Evolutionary conservation across 1,140 invertebrate species (phyloP).

Genomic region (Nasonia giraulti): DNA sequence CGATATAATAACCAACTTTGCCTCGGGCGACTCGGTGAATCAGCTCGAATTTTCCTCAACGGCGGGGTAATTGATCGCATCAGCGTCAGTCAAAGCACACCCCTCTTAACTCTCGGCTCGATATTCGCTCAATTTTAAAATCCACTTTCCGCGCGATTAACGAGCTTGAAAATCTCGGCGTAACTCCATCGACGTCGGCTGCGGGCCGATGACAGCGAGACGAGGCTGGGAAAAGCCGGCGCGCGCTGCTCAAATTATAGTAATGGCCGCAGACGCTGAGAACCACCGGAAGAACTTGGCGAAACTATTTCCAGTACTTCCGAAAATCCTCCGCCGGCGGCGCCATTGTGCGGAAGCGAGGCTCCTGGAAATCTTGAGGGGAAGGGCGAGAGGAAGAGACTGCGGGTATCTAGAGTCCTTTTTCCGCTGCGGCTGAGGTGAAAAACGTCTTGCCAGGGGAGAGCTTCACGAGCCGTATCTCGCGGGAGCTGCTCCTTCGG

Average conservation of each 20-base stretch:
- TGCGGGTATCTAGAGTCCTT: constrained; percentile 12
- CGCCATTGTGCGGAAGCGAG: constrained; percentile 3
- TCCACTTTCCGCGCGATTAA: constrained; percentile 23
- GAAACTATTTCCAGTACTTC: constrained; percentile 31
- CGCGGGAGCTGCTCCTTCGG: neutral
- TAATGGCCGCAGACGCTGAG: neutral
- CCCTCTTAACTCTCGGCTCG: neutral
- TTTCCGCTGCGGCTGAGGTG: neutral
- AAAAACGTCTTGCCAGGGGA: neutral
- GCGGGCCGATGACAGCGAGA: neutral
- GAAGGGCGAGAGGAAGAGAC: neutral
- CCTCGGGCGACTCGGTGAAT: too few relatives aligned
- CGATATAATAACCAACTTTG: too few relatives aligned
- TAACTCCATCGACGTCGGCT: neutral
- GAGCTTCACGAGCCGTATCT: neutral
- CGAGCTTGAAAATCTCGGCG: constrained; percentile 26
- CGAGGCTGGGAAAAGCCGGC: neutral
- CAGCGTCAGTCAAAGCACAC: neutral
- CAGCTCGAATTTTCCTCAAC: too few relatives aligned
- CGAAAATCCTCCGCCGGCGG: constrained; percentile 14
- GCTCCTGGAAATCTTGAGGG: constrained; percentile 11
- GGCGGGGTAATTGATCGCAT: neutral
- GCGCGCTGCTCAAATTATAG: constrained; percentile 11
- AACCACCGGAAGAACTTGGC: constrained; percentile 19
- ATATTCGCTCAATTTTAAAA: constrained; percentile 19